Percentiles rank a stretch among this genome's conserved stretches.
phyloP scores from a whole-genome alignment of 2,113 vertebrate species.

The Chaenogobius annularis region DNA sequence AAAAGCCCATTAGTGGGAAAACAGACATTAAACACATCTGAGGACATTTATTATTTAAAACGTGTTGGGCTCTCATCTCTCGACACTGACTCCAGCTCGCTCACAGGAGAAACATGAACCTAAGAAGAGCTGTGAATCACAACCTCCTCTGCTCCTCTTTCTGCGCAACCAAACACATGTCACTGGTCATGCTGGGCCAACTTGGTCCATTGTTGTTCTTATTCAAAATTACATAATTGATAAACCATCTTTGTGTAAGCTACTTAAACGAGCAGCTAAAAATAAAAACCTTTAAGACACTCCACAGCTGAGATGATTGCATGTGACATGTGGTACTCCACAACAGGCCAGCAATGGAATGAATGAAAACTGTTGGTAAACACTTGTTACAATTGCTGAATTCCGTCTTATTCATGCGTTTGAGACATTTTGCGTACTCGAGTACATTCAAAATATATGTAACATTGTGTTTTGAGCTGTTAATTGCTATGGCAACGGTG shows the following conservation, averaged over 20 bases:
- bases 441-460: too few species aligned
- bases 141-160: not conserved
- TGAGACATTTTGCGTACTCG: too few species aligned
- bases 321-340: too few species aligned
- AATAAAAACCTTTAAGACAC: too few species aligned
- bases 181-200: not conserved
- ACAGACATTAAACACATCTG: slow-evolving; percentile 1
- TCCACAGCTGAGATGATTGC: too few species aligned
- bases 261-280: too few species aligned
- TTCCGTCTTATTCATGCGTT: too few species aligned
- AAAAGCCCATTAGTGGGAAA: not conserved
- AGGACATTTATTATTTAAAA: slow-evolving; percentile 19
- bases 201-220: not conserved
- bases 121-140: not conserved
- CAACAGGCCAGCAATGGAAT: too few species aligned
- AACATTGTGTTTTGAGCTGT: not conserved
- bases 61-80: not conserved
- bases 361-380: too few species aligned
- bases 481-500: not conserved
- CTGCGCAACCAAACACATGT: not conserved
- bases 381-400: too few species aligned
- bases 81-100: not conserved
- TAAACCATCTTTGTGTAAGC: too few species aligned
- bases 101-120: not conserved
- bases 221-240: too few species aligned